Percentiles rank a stretch among this genome's conserved stretches.
Evolutionary conservation across 1,140 invertebrate genomes (phyloP).

Genomic region (Dinoponera quadriceps): DNA sequence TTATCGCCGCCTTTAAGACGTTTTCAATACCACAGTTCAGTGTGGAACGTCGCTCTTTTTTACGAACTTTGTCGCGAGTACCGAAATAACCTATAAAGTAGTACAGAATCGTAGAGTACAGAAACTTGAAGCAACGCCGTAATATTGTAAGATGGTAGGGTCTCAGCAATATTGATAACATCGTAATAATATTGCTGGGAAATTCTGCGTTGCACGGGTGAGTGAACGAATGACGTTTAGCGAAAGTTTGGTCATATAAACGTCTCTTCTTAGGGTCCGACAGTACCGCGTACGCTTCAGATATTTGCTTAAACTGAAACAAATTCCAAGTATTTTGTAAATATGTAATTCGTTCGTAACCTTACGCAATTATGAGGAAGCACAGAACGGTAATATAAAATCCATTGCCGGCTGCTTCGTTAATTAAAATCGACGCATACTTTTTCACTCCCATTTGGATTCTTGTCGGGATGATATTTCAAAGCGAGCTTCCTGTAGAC

Average conservation of each 20-base stretch:
- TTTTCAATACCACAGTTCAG: too few relatives aligned
- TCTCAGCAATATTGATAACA: too few relatives aligned
- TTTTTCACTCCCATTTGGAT: conserved; percentile 98
- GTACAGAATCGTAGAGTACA: too few relatives aligned
- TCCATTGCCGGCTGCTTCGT: not conserved
- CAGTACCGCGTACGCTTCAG: conserved; percentile 99
- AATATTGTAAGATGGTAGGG: too few relatives aligned
- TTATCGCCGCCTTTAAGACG: too few relatives aligned
- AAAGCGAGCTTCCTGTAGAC: conserved; percentile 97
- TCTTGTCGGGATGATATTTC: conserved; percentile 99
- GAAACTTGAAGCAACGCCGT: too few relatives aligned
- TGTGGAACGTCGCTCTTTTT: too few relatives aligned
- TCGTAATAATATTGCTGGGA: too few relatives aligned
- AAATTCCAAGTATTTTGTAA: not conserved
- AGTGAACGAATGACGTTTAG: too few relatives aligned
- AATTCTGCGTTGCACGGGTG: too few relatives aligned
- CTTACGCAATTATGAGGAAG: not conserved
- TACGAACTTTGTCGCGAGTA: too few relatives aligned
- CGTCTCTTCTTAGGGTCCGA: conserved; percentile 97
- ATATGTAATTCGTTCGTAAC: not conserved
- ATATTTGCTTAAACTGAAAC: conserved; percentile 97
- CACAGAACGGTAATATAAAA: not conserved
- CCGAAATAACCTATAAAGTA: too few relatives aligned
- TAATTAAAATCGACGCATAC: conserved; percentile 80
- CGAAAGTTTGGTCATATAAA: conserved; percentile 98